A percentile compares a stretch with the other conserved stretches of the same genome.
Conservation (phyloP, 2,888 invertebrate genomes). For the Anthoptus insignis region DNA sequence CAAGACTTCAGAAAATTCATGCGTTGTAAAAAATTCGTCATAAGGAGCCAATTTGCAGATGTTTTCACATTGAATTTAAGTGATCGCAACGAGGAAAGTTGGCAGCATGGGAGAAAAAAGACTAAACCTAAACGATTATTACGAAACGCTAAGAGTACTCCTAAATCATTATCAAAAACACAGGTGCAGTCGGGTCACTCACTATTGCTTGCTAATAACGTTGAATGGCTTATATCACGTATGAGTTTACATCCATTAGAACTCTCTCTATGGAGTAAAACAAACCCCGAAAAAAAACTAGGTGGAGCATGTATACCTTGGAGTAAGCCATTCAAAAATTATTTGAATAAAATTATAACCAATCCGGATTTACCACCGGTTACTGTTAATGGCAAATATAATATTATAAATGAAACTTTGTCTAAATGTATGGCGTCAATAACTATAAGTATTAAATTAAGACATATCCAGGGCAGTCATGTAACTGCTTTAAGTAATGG, state of each 20-base stretch:
- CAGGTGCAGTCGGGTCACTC: conserved; percentile 56
- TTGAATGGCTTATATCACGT: conserved; percentile 56
- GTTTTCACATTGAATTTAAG: conserved; percentile 66
- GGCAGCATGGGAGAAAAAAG: conserved; percentile 45
- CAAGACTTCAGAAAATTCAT: conserved; percentile 64
- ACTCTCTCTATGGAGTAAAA: conserved; percentile 62
- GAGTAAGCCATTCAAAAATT: conserved; percentile 61
- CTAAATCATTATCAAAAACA: conserved; percentile 44
- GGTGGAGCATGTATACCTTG: conserved; percentile 68
- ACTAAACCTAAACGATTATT: conserved; percentile 53
- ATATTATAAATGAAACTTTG: conserved; percentile 64
- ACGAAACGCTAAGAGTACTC: conserved; percentile 42
- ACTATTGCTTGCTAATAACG: conserved; percentile 57
- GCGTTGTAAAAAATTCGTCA: conserved; percentile 59
- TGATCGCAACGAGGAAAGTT: conserved; percentile 54
- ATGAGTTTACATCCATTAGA: conserved; percentile 70
- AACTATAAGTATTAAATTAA: conserved; percentile 64
- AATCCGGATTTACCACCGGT: conserved; percentile 50
- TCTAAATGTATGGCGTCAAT: conserved; percentile 66
- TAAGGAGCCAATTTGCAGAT: conserved; percentile 67
- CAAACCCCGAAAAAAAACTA: conserved; percentile 53
- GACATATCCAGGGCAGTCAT: conserved; percentile 5
- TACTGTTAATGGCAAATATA: conserved; percentile 55
- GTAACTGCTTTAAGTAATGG: neutral
- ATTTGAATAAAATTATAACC: conserved; percentile 56